Percentiles rank a stretch among this genome's conserved stretches.
Conservation (phyloP, 1,140 invertebrate genomes). For the Helicoverpa armigera region DNA sequence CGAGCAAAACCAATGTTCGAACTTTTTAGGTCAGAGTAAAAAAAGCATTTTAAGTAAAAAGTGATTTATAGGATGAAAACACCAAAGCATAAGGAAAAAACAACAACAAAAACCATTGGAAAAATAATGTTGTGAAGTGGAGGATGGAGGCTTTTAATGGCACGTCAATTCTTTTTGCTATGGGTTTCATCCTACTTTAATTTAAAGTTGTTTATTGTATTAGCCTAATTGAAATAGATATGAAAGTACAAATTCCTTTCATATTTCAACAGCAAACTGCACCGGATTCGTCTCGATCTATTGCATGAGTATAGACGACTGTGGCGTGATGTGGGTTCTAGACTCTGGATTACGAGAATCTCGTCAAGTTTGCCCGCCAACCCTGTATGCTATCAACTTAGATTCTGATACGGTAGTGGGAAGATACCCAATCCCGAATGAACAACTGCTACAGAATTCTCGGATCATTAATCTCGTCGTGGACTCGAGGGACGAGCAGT, state of each 20-base stretch:
- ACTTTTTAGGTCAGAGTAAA: too few species aligned
- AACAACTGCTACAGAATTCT: slow-evolving; percentile 90
- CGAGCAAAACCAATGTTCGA: too few species aligned
- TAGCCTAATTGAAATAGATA: too few species aligned
- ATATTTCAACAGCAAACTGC: slow-evolving; percentile 86
- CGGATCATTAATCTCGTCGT: slow-evolving; percentile 92
- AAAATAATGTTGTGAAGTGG: too few species aligned
- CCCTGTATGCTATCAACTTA: slow-evolving; percentile 91
- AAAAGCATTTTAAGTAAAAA: too few species aligned
- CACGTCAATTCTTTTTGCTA: too few species aligned
- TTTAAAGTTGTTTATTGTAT: too few species aligned
- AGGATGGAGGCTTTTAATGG: too few species aligned
- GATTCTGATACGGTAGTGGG: slow-evolving; percentile 88
- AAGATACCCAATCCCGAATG: slow-evolving; percentile 88
- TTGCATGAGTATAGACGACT: slow-evolving; percentile 90
- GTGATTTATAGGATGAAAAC: too few species aligned
- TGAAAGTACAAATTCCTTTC: not conserved
- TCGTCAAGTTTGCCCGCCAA: slow-evolving; percentile 90
- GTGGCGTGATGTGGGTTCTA: slow-evolving; percentile 91
- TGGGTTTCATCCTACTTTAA: too few species aligned
- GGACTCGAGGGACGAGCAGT: slow-evolving; percentile 89
- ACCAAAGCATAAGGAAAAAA: too few species aligned
- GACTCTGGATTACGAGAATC: slow-evolving; percentile 91
- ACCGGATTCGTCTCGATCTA: slow-evolving; percentile 92
- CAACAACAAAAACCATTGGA: too few species aligned